Evolutionary conservation across 2,888 invertebrate species (phyloP), one percentile per base, ranked within the genome.

Genomic region (Gasteruption jaculator): DNA sequence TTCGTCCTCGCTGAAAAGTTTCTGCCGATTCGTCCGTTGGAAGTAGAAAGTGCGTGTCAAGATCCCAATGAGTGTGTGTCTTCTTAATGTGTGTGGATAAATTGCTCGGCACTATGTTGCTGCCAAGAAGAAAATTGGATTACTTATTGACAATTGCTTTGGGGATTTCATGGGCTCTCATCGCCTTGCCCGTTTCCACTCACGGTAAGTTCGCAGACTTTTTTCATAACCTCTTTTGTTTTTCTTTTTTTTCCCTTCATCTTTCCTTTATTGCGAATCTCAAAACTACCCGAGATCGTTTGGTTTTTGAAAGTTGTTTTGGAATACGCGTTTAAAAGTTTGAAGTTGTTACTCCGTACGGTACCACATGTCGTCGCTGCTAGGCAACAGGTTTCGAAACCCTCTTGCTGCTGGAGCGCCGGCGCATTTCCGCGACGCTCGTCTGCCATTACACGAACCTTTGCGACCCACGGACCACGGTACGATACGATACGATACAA

Each of bases 41-140:
- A 34, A 20, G 11, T 11, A 20, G 16, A 36, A 47, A 50, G 60
- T 60, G 65, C 58, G 54, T 52, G 48, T 58, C 54, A 48, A 53
- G 56, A 63, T 54, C 53, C 56, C 61, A 57, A 68, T 67, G 64
- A 65, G 67, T 65, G 64, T 65, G 62, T 59, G 60, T 53, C 53
- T 49, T 46, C 41, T 38, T 53, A 51, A 52, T 50, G 53, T 59
- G 60, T 60, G 60, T 61, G 60, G 56, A 58, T 58, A 55, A 57
- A 57, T 58, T 52, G 49, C 39, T 61, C 61, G 60, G 58, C 60
- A 53, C 55, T 57, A 67, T 67, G 68, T 48, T 54, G 56, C 54
- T 60, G 56, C 56, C 59, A 54, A 60, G 60, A 48, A 61, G 58
- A 58, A 61, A 62, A 60, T 67, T 67, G 68, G 68, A 68, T 68